A percentile compares a stretch with the other conserved stretches of the same genome.
phyloP scores from a whole-genome alignment of 1,140 invertebrate species.

The Bombus picipes region DNA sequence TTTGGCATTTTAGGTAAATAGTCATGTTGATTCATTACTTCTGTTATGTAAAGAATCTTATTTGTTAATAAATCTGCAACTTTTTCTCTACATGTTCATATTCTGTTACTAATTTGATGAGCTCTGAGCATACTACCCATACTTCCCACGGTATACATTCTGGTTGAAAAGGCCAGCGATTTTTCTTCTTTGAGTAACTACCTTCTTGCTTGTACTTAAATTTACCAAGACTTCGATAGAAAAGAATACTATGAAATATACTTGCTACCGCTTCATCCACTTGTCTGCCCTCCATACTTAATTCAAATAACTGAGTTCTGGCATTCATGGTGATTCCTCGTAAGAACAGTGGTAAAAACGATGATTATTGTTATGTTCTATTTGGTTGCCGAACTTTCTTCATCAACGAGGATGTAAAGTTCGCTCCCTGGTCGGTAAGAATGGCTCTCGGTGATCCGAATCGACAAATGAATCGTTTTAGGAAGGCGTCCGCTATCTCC shows the following conservation, averaged over 20 bases:
- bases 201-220: conserved; percentile 96
- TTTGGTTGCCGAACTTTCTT: too few relatives aligned
- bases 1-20: conserved; percentile 98
- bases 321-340: conserved; percentile 89
- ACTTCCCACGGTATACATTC: conserved; percentile 98
- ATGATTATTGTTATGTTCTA: too few relatives aligned
- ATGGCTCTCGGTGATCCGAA: too few relatives aligned
- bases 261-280: conserved; percentile 96
- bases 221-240: conserved; percentile 97
- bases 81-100: conserved; percentile 93
- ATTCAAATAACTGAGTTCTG: conserved; percentile 92
- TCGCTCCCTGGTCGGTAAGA: too few relatives aligned
- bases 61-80: conserved; percentile 96
- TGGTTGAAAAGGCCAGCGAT: conserved; percentile 92
- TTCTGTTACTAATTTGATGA: conserved; percentile 93
- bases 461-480: too few relatives aligned
- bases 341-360: conserved; percentile 33
- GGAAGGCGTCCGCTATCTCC: too few relatives aligned
- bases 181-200: conserved; percentile 95
- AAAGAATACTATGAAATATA: conserved; percentile 97
- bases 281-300: conserved; percentile 95
- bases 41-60: conserved; percentile 96
- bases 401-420: too few relatives aligned
- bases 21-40: conserved; percentile 97
- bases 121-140: conserved; percentile 96